A percentile compares a stretch with the other conserved stretches of the same genome.
Evolutionary conservation across 64 coral and sea anemone species (phyloP).

Genomic region (Anthopleura sola): DNA sequence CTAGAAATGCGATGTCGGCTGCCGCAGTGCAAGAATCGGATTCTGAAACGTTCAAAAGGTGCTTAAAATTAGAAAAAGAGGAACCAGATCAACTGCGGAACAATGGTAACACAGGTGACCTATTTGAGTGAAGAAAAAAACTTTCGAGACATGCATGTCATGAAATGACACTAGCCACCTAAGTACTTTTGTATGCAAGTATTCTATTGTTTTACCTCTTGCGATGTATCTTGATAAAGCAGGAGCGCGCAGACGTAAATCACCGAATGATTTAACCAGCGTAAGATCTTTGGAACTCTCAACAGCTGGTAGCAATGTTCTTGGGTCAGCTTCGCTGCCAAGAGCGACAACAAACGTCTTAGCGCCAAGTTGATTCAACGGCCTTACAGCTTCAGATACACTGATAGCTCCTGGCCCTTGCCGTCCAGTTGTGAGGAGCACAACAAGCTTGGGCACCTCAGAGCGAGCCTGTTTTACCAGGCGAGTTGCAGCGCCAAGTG

Average conservation of each 20-base stretch:
- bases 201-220: neutral
- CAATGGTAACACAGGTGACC: neutral
- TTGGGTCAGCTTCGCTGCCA: slow-evolving; percentile 20
- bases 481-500: slow-evolving; percentile 21
- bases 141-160: too few relatives aligned
- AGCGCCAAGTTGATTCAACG: slow-evolving; percentile 19
- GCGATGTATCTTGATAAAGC: slow-evolving; percentile 16
- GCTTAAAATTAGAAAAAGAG: neutral
- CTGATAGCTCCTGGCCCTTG: neutral
- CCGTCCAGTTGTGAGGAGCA: slow-evolving; percentile 23
- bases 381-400: neutral
- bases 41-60: slow-evolving; percentile 3
- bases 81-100: too few relatives aligned
- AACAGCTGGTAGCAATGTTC: slow-evolving; percentile 37
- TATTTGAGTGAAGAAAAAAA: neutral
- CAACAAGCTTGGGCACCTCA: slow-evolving; percentile 22
- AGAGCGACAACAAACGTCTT: slow-evolving; percentile 48
- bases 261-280: neutral
- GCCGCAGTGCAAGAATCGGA: slow-evolving; percentile 19
- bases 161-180: too few relatives aligned
- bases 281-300: slow-evolving; percentile 35
- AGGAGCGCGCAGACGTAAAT: slow-evolving; percentile 1
- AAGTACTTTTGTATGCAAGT: too few relatives aligned
- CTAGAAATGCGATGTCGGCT: slow-evolving; percentile 34
- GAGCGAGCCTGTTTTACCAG: slow-evolving; percentile 1